Conservation (phyloP, 2,888 invertebrate genomes). For the Heterodera filipjevi region DNA sequence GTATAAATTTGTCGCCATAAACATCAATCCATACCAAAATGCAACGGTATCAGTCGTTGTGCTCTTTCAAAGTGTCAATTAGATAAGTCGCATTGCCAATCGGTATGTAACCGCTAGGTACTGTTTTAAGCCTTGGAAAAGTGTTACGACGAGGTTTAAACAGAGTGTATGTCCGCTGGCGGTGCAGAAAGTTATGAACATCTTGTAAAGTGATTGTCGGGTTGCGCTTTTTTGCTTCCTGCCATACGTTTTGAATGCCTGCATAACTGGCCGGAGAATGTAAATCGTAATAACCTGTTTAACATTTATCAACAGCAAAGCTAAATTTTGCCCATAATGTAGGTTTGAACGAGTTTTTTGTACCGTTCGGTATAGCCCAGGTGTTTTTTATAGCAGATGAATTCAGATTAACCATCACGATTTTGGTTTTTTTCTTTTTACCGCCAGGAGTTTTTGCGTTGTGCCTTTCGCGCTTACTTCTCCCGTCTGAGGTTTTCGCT, state of each 20-base stretch:
- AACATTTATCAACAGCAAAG: neutral
- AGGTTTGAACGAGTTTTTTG: neutral
- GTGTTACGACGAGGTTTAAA: neutral
- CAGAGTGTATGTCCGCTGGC: neutral
- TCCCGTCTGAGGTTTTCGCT: too few relatives aligned
- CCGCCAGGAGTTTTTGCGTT: too few relatives aligned
- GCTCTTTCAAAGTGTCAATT: neutral
- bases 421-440: too few relatives aligned
- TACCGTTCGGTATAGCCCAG: neutral
- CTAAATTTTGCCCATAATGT: neutral
- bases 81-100: neutral
- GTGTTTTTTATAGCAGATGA: neutral
- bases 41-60: neutral
- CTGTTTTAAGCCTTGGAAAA: neutral
- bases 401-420: neutral
- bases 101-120: neutral
- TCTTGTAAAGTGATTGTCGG: neutral
- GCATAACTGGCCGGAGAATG: constrained; percentile 13
- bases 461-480: too few relatives aligned
- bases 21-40: neutral
- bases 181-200: constrained; percentile 13
- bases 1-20: neutral
- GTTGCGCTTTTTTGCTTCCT: neutral
- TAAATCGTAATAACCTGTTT: constrained; percentile 15
- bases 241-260: constrained; percentile 8